phyloP scores from a whole-genome alignment of 2,797 vertebrate species.

The Coregonus suidteri region DNA sequence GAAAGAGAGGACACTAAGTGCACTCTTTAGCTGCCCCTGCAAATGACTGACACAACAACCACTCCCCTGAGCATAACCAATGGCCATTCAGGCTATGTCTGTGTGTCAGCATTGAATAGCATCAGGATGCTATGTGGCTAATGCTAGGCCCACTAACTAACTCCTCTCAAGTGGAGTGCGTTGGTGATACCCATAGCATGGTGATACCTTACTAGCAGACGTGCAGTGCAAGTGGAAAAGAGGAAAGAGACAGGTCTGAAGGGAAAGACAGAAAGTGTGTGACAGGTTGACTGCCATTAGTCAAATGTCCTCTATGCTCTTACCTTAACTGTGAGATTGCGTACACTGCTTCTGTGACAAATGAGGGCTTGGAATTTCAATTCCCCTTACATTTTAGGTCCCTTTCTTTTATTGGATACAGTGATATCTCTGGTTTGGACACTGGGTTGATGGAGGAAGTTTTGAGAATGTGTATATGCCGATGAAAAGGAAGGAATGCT shows the following conservation, averaged over 20 bases:
- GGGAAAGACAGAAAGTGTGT: neutral
- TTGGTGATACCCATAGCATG: neutral
- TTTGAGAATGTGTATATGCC: constrained; percentile 74
- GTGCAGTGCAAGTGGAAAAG: neutral
- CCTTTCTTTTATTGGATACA: neutral
- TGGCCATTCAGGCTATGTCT: constrained; percentile 63
- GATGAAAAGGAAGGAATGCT: constrained; percentile 79
- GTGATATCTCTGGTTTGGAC: constrained; percentile 62
- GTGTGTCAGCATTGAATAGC: constrained; percentile 32
- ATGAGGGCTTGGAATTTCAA: neutral
- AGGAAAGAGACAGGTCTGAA: neutral
- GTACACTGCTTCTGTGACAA: neutral
- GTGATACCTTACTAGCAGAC: constrained; percentile 28
- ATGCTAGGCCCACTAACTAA: neutral
- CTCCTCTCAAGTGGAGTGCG: constrained; percentile 30
- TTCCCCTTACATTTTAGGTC: neutral
- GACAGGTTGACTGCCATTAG: neutral
- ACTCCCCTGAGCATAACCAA: constrained; percentile 68
- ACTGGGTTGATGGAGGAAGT: constrained; percentile 51
- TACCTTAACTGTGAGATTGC: neutral
- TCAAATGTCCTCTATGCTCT: neutral
- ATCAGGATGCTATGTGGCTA: constrained; percentile 36
- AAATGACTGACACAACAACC: constrained; percentile 74
- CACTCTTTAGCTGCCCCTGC: constrained; percentile 66
- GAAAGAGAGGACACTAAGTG: constrained; percentile 76